phyloP scores from a whole-genome alignment of 2,797 vertebrate genomes.

The Anabacerthia variegaticeps region DNA sequence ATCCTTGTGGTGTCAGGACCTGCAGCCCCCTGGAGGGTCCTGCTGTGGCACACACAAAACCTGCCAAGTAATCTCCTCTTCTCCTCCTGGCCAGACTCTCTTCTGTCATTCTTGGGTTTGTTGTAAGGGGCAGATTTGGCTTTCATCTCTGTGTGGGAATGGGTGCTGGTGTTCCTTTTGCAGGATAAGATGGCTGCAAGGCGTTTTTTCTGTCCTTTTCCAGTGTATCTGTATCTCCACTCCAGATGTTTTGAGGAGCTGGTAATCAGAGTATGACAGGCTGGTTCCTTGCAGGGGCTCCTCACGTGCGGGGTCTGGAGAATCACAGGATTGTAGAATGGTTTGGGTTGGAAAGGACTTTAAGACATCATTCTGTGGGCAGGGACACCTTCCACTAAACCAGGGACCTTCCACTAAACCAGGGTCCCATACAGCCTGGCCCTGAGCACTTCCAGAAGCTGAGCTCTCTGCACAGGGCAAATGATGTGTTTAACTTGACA shows the following conservation, averaged over 20 bases:
- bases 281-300: background rate
- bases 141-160: background rate
- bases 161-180: background rate
- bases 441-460: background rate
- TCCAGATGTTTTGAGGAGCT: background rate
- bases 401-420: background rate
- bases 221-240: rapidly evolving
- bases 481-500: background rate
- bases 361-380: background rate
- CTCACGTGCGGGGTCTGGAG: background rate
- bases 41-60: background rate
- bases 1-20: rapidly evolving
- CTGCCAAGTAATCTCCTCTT: background rate
- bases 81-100: background rate
- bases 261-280: background rate
- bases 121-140: background rate
- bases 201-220: background rate
- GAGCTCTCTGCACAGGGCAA: background rate
- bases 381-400: background rate
- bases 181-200: background rate
- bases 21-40: background rate
- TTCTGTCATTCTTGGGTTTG: background rate
- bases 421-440: background rate
- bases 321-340: background rate
- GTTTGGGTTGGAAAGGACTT: background rate